A percentile compares a stretch with the other conserved stretches of the same genome.
phyloP scores from a whole-genome alignment of 2,113 vertebrate genomes.

The Smithornis capensis region DNA sequence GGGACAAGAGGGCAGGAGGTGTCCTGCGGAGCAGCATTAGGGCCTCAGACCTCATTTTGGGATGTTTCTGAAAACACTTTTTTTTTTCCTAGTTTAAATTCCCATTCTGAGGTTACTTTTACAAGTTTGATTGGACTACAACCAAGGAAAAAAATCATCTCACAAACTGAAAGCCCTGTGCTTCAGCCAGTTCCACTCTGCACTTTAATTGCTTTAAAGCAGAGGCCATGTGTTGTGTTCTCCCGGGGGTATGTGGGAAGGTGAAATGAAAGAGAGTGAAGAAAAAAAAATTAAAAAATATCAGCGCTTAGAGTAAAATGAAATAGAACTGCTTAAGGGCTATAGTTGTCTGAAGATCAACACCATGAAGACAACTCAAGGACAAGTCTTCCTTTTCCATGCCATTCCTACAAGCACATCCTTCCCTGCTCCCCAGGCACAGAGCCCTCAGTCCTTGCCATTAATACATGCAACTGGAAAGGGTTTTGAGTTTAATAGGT shows the following conservation, averaged over 20 bases:
- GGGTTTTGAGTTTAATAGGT: not conserved
- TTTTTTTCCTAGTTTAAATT: not conserved
- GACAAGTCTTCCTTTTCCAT: not conserved
- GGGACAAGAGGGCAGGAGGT: not conserved
- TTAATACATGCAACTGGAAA: not conserved
- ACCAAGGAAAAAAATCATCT: not conserved
- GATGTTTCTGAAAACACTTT: constrained; percentile 7
- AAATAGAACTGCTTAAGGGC: not conserved
- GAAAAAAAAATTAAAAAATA: not conserved
- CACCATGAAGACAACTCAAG: not conserved
- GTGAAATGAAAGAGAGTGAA: constrained; percentile 21
- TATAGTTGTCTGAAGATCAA: not conserved
- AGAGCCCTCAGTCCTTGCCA: not conserved
- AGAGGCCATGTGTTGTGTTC: constrained; percentile 47
- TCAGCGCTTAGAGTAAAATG: not conserved
- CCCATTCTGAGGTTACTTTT: constrained; percentile 30
- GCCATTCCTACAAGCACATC: not conserved
- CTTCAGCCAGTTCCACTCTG: constrained; percentile 49
- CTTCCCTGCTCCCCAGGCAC: not conserved
- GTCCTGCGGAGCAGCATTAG: not conserved
- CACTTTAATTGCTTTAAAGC: constrained; percentile 51
- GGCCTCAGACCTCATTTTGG: not conserved
- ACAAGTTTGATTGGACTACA: constrained; percentile 41
- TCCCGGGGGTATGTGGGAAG: constrained; percentile 5
- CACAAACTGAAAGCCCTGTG: constrained; percentile 23